A percentile compares a stretch with the other conserved stretches of the same genome.
These are phyloP conservation scores for Drosophila obscura DNA, from an alignment of 1,140 invertebrate genomes.

Conservation along the genomic window DNA sequence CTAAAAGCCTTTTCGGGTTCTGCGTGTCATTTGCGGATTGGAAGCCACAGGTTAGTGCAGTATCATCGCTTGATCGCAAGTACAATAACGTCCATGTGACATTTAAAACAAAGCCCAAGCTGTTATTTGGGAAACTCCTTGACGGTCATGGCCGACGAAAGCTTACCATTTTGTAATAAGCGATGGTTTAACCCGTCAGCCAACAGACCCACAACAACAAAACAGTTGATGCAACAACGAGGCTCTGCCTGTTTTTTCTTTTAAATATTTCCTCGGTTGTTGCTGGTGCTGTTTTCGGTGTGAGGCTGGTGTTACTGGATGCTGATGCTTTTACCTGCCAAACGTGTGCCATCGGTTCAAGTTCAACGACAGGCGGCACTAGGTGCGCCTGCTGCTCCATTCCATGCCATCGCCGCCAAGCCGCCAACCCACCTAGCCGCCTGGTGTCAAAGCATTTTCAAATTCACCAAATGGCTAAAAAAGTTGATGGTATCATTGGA, in stretches of 20 bases:
- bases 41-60: background rate
- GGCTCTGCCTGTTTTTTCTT: constrained; percentile 33
- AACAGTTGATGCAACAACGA: constrained; percentile 7
- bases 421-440: constrained; percentile 1
- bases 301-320: constrained; percentile 10
- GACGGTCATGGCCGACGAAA: constrained; percentile 26
- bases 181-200: constrained; percentile 1
- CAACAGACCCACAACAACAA: background rate
- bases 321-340: constrained; percentile 24
- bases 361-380: constrained; percentile 52
- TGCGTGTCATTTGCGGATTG: background rate
- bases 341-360: constrained; percentile 46
- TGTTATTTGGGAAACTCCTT: background rate
- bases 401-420: background rate
- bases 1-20: constrained; percentile 50
- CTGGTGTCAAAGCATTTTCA: constrained; percentile 5
- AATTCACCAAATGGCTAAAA: background rate
- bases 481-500: constrained; percentile 1
- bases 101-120: background rate
- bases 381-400: constrained; percentile 12
- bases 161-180: constrained; percentile 4
- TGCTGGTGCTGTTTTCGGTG: constrained; percentile 5
- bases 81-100: background rate
- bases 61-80: background rate
- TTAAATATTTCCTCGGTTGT: constrained; percentile 32